Conservation (phyloP, 2,888 invertebrate species). For the Rhabditoides inermis region DNA sequence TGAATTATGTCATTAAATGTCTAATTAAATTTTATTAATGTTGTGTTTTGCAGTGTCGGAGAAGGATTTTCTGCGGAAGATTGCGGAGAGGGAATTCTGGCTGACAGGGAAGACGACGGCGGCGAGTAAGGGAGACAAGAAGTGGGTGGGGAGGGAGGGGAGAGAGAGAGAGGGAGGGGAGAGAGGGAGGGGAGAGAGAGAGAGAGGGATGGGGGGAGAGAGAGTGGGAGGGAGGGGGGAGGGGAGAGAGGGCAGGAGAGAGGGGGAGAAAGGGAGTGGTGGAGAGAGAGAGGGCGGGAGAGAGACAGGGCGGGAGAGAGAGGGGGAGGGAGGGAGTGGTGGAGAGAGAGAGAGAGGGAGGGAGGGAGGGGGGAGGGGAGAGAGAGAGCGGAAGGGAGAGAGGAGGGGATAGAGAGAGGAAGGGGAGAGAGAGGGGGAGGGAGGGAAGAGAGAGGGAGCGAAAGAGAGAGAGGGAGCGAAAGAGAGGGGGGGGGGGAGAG, state of each 20-base stretch:
- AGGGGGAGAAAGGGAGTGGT: slow-evolving; percentile 11
- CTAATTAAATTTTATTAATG: neutral
- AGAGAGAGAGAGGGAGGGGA: neutral
- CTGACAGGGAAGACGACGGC: neutral
- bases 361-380: no score
- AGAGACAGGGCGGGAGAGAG: slow-evolving; percentile 29
- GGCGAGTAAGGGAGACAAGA: neutral
- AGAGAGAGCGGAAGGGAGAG: slow-evolving; percentile 15
- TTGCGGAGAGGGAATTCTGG: slow-evolving; percentile 42
- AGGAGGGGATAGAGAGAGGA: slow-evolving; percentile 18
- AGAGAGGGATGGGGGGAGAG: no score
- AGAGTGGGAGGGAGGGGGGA: no score
- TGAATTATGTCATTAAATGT: no score
- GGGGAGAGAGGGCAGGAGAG: no score
- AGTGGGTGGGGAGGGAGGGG: slow-evolving; percentile 5
- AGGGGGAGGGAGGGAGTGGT: no score
- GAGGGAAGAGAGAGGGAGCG: no score
- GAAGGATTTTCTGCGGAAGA: slow-evolving; percentile 21
- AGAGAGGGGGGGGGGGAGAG: no score
- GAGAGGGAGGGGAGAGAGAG: no score
- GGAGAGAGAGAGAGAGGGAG: no score
- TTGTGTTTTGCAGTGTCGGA: slow-evolving; percentile 5
- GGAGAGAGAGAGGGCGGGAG: slow-evolving; percentile 26
- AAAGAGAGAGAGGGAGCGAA: no score
- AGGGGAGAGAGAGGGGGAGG: slow-evolving; percentile 33